Base-by-base conservation (phyloP, 2,797 vertebrate species). In the Okamejei kenojei region DNA sequence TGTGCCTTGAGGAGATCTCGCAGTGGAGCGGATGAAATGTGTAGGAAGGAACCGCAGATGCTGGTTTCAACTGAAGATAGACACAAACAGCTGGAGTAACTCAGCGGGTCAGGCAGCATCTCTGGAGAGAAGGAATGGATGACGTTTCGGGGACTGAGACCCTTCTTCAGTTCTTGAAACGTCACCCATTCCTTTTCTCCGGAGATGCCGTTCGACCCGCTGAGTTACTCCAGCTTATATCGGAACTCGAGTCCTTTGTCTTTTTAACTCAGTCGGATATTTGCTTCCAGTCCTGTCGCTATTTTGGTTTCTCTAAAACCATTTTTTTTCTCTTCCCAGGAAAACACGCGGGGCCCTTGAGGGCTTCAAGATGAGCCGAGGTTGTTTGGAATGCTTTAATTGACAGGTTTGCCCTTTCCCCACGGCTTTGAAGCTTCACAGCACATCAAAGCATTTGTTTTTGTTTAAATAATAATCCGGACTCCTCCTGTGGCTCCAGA, bases 391-490 rank as follows among this genome's bases (percentile, higher is more conserved):
- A 91, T 74, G 17, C 35, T 74, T 74, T 91, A 74, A 91, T 91
- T 91, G 90, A 91, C 90, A 91, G 90, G 74, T 91, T 91, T 91
- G 35, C 35, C 71, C 68, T 91, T 91, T 74, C 68, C 68, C 35
- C 11, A 54, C 73, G 68, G 90, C 74, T 74, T 90, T 76, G 11
- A 73, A 71, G 71, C 45, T 92, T 76, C 26, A n/a, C 13, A 45
- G 35, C 26, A 21, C 65, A 92, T 92, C 68, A 76, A 73, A 76
- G 90, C 90, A 92, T 74, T 92, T 74, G 68, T 92, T 92, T 92
- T 92, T 74, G 90, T 74, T 92, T 92, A 76, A 92, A 76, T 92
- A 73, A 91, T 91, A 73, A 92, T 58, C 35, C 90, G 45, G 71
- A 32, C 73, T 54, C 90, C 90, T 92, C 90, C 90, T 92, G 90